Base-by-base conservation (phyloP, 2,113 vertebrate species). In the Dendropsophus ebraccatus region DNA sequence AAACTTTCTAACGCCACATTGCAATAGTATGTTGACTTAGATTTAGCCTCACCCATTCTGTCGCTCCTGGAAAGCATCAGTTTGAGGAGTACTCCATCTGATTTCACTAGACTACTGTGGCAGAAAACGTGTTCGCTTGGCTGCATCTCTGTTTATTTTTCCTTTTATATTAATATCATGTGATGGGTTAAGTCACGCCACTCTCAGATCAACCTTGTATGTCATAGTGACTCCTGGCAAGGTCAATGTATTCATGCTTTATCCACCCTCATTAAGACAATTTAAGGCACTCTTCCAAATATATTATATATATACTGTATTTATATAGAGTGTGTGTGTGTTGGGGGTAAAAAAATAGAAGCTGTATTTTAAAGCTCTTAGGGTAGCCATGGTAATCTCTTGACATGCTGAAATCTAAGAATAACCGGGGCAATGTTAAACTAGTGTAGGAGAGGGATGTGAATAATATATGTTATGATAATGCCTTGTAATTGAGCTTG, bases 11-110 rank as follows among this genome's bases (percentile, higher is more conserved):
- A 75, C 30, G 8, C 73, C 35, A 75, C 23, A 75, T 49, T 75
- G 73, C 23, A 75, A 19, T 52, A 13, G 47, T 50, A 52, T 76
- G 47, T 76, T 49, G 47, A 52, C 49, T 14, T 19, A 76, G 52
- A 79, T 19, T 35, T 25, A 8, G 54, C 76, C 54, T 80, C 32
- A 45, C 54, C 54, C 54, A 80, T 56, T 32, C 54, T 80, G 54
- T 80, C 77, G 16, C 54, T 80, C 54, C 77, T 80, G 54, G 77
- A 62, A 62, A 80, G 56, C 77, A 45, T 62, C 56, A 60, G 12
- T 28, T 37, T 58, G 28, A 60, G 54, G 54, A n/a, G 77, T 37
- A 80, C 77, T 25, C 77, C 77, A 54, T 80, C 50, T 80, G 77
- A 60, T 45, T 62, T 80, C 77, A 62, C 37, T 60, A 25, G 23